Conservation (phyloP, 1,140 invertebrate species). For the Metopolophium dirhodum region DNA sequence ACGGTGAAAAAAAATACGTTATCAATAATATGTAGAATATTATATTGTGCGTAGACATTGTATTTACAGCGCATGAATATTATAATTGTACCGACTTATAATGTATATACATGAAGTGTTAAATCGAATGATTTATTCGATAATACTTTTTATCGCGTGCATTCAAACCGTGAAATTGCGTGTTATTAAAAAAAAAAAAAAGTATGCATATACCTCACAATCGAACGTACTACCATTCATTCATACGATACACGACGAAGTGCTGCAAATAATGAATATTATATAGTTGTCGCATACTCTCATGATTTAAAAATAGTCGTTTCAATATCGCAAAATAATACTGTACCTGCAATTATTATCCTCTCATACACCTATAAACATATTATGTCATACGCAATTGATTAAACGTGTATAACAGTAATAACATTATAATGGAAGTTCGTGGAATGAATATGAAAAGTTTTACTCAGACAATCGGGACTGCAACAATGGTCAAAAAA, state of each 20-base stretch:
- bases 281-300: neutral
- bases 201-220: neutral
- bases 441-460: neutral
- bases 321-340: neutral
- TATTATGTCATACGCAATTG: neutral
- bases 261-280: neutral
- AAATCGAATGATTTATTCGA: neutral
- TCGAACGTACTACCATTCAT: neutral
- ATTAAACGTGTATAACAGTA: neutral
- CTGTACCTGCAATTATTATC: neutral
- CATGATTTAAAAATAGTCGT: neutral
- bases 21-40: neutral
- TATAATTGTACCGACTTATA: neutral
- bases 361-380: neutral
- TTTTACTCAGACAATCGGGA: neutral
- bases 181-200: neutral
- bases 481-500: neutral
- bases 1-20: neutral
- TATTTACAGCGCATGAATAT: neutral
- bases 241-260: neutral
- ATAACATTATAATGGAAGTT: neutral
- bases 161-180: neutral
- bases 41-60: neutral
- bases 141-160: neutral
- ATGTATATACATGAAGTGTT: neutral